A percentile compares a stretch with the other conserved stretches of the same genome.
Conservation (phyloP, 2,797 vertebrate species). For the Hozukius guyotensis region DNA sequence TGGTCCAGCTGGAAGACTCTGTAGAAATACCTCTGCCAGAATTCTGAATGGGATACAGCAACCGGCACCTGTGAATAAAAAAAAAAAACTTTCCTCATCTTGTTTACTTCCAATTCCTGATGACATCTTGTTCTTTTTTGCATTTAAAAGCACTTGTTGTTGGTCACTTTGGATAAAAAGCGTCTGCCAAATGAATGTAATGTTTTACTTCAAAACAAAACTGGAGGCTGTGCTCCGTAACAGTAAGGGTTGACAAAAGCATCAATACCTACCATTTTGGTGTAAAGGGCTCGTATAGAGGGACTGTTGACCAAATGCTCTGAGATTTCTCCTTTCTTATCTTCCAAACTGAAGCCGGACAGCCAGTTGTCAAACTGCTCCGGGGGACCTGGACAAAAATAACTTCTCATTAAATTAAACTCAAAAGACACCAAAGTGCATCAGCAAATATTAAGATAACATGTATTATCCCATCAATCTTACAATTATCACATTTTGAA, state of each 20-base stretch:
- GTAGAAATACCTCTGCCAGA: slow-evolving; percentile 99
- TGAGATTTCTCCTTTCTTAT: slow-evolving; percentile 92
- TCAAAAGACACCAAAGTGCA: not conserved
- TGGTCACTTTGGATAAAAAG: not conserved
- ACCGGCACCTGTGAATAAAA: slow-evolving; percentile 86
- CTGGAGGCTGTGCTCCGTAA: not conserved
- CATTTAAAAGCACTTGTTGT: not conserved
- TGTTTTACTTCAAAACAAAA: not conserved
- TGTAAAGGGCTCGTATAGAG: slow-evolving; percentile 95
- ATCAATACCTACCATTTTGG: slow-evolving; percentile 90
- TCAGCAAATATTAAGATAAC: not conserved
- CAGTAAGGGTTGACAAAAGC: not conserved
- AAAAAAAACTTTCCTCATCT: not conserved
- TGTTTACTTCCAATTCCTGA: not conserved
- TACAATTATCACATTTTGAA: not conserved
- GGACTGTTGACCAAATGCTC: slow-evolving; percentile 93
- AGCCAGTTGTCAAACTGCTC: slow-evolving; percentile 94
- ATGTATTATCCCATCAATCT: not conserved
- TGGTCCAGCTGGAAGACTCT: slow-evolving; percentile 95
- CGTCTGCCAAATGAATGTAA: not conserved
- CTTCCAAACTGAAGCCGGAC: slow-evolving; percentile 88
- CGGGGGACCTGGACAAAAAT: slow-evolving; percentile 84
- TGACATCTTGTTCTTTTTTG: not conserved
- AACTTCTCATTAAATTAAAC: slow-evolving; percentile 15
- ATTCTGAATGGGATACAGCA: slow-evolving; percentile 94